Percentiles rank a stretch among this genome's conserved stretches.
These are phyloP conservation scores for Xylota segnis DNA, from an alignment of 2,888 invertebrate genomes.

Conservation along the genomic window DNA sequence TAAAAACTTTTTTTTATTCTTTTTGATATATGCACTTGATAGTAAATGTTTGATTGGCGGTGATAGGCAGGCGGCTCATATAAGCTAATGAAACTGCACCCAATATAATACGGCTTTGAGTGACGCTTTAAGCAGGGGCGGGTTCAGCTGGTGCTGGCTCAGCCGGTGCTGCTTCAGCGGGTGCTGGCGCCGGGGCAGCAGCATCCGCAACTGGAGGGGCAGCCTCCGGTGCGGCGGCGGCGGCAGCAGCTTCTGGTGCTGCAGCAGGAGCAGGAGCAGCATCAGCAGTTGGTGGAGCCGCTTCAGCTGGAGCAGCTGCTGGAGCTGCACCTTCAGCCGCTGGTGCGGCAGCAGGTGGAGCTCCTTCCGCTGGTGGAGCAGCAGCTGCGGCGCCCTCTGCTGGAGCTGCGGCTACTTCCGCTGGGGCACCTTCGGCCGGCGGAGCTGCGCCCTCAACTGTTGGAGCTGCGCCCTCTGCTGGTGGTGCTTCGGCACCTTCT, in stretches of 20 bases:
- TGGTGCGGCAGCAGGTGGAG: constrained; percentile 77
- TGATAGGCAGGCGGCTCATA: constrained; percentile 46
- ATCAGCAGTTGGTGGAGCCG: constrained; percentile 77
- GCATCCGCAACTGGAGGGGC: constrained; percentile 72
- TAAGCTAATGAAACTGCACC: constrained; percentile 60
- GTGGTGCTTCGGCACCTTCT: constrained; percentile 80
- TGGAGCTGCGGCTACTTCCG: constrained; percentile 79
- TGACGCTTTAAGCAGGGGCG: constrained; percentile 64
- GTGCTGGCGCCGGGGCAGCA: constrained; percentile 57
- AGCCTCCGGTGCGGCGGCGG: constrained; percentile 66
- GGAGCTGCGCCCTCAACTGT: constrained; percentile 81
- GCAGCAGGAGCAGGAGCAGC: constrained; percentile 65
- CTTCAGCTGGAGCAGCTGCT: constrained; percentile 75
- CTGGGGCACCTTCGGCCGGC: constrained; percentile 80
- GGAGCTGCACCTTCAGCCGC: constrained; percentile 78
- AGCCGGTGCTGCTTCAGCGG: constrained; percentile 80
- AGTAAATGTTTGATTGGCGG: constrained; percentile 52
- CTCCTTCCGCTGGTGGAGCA: constrained; percentile 65
- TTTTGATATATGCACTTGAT: constrained; percentile 55
- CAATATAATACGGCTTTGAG: constrained; percentile 21
- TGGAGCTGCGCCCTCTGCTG: constrained; percentile 79
- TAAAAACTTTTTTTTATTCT: constrained; percentile 73
- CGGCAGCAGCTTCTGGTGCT: constrained; percentile 53
- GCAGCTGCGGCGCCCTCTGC: constrained; percentile 78
- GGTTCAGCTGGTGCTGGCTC: constrained; percentile 68